Percentiles rank a stretch among this genome's conserved stretches.
These are phyloP conservation scores for Eretmocerus hayati DNA, from an alignment of 2,888 invertebrate genomes.

Conservation along the genomic window DNA sequence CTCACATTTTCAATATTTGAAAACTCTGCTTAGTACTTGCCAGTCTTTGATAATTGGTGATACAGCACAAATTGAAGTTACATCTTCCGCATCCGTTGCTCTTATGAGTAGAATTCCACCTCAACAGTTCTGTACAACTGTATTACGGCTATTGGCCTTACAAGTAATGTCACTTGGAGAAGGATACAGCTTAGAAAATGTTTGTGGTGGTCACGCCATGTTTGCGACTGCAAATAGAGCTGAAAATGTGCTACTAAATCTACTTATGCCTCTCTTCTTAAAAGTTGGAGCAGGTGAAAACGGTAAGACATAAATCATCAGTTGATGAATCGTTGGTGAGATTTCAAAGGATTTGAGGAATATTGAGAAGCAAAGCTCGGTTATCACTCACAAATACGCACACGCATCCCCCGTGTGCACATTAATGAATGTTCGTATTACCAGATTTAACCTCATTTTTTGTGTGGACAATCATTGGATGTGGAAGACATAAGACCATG, in stretches of 20 bases:
- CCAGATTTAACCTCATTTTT: too few species aligned
- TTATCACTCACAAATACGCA: too few species aligned
- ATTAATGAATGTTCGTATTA: too few species aligned
- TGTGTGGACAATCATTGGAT: too few species aligned
- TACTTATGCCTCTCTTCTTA: slow-evolving; percentile 92
- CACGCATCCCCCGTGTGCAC: too few species aligned
- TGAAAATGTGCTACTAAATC: slow-evolving; percentile 91
- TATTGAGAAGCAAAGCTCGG: too few species aligned
- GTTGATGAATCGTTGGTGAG: too few species aligned
- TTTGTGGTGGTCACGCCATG: slow-evolving; percentile 85
- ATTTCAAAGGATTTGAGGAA: too few species aligned
- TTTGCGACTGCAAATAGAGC: slow-evolving; percentile 87
- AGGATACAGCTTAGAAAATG: slow-evolving; percentile 84
- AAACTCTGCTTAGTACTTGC: slow-evolving; percentile 75
- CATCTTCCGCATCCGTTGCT: slow-evolving; percentile 72
- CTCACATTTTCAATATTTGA: slow-evolving; percentile 92
- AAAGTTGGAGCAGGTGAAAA: slow-evolving; percentile 91
- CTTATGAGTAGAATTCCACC: slow-evolving; percentile 89
- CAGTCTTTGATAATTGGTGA: slow-evolving; percentile 82
- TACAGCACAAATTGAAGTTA: slow-evolving; percentile 64
- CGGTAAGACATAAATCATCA: slow-evolving; percentile 52
- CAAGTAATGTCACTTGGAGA: slow-evolving; percentile 93
- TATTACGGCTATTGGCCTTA: slow-evolving; percentile 88
- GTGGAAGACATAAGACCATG: too few species aligned
- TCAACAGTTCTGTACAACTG: slow-evolving; percentile 90